phyloP scores from a whole-genome alignment of 2,888 invertebrate genomes.

The Bruchidius siliquastri region DNA sequence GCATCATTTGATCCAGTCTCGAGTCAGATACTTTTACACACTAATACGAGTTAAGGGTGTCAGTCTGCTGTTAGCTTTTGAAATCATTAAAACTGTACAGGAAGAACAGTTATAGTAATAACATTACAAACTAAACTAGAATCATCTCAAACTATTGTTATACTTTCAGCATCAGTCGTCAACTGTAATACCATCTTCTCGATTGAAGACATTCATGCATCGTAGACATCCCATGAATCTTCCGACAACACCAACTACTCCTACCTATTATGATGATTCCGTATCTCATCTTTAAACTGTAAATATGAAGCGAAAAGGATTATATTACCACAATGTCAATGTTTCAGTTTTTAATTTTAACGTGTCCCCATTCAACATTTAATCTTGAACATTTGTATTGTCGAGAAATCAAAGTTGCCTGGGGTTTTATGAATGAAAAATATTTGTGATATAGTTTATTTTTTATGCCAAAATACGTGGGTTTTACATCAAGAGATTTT shows the following conservation, averaged over 20 bases:
- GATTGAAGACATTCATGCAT: constrained; percentile 45
- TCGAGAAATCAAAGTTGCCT: background rate
- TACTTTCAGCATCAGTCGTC: constrained; percentile 21
- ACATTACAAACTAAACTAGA: background rate
- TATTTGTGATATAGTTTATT: constrained; percentile 6
- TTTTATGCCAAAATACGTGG: background rate
- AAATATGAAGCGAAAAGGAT: too few species aligned
- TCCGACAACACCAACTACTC: constrained; percentile 35
- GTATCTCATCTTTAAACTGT: constrained; percentile 12
- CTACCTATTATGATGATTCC: constrained; percentile 30
- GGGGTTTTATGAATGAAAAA: constrained; percentile 7
- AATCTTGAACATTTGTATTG: too few species aligned
- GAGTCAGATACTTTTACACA: too few species aligned
- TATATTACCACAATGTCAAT: too few species aligned
- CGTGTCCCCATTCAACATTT: too few species aligned
- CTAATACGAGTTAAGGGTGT: too few species aligned
- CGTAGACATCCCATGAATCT: constrained; percentile 43
- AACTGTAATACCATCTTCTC: constrained; percentile 39
- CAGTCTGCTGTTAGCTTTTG: too few species aligned
- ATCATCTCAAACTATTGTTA: background rate
- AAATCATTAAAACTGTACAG: too few species aligned
- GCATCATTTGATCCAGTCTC: too few species aligned
- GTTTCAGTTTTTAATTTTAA: too few species aligned
- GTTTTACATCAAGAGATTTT: background rate
- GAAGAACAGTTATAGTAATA: too few species aligned